phyloP scores from a whole-genome alignment of 2,888 invertebrate genomes.

The Amiota minor region DNA sequence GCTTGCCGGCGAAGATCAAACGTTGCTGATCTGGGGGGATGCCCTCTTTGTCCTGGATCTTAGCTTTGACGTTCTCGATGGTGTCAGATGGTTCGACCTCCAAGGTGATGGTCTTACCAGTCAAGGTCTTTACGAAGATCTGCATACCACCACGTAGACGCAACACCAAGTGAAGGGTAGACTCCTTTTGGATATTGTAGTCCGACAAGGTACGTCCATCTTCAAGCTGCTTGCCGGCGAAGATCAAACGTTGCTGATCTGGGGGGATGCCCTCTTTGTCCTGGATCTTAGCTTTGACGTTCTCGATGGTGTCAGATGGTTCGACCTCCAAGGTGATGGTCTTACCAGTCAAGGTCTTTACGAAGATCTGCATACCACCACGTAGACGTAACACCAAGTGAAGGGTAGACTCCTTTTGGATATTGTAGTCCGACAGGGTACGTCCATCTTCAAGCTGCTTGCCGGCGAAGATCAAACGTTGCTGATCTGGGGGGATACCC shows the following conservation, averaged over 20 bases:
- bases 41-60: conserved; percentile 30
- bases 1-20: conserved; percentile 17
- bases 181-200: conserved; percentile 64
- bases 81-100: conserved; percentile 54
- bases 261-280: conserved; percentile 65
- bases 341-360: conserved; percentile 25
- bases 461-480: conserved; percentile 53
- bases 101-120: conserved; percentile 53
- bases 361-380: conserved; percentile 30
- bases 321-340: conserved; percentile 30
- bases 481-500: conserved; percentile 52
- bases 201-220: conserved; percentile 63
- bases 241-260: conserved; percentile 64
- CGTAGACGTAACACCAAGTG: conserved; percentile 54
- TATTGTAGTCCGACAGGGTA: conserved; percentile 53
- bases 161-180: conserved; percentile 58
- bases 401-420: conserved; percentile 53
- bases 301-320: conserved; percentile 47
- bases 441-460: conserved; percentile 50
- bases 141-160: conserved; percentile 50
- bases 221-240: conserved; percentile 62
- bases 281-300: conserved; percentile 63
- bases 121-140: conserved; percentile 53
- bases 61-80: conserved; percentile 68
- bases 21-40: conserved; percentile 27